A percentile compares a stretch with the other conserved stretches of the same genome.
Evolutionary conservation across 2,797 vertebrate genomes (phyloP).

Genomic region (Champsocephalus esox): DNA sequence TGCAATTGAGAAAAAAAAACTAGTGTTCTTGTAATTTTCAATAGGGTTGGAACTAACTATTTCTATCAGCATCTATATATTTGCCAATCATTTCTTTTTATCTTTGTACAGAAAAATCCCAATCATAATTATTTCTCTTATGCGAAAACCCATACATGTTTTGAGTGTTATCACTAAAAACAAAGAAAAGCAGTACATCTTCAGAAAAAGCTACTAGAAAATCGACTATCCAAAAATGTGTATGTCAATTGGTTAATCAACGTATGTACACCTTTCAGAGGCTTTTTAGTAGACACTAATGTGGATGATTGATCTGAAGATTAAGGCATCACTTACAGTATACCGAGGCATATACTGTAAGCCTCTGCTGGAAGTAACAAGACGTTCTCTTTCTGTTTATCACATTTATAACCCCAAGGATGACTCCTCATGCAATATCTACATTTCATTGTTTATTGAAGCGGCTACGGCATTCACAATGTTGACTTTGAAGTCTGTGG

Average conservation of each 20-base stretch:
- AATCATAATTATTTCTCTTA: no score
- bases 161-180: background rate
- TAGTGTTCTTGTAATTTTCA: background rate
- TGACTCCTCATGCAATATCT: constrained; percentile 28
- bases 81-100: background rate
- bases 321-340: background rate
- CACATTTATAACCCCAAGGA: background rate
- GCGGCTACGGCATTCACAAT: background rate
- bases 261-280: background rate
- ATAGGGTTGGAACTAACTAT: background rate
- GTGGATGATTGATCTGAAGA: background rate
- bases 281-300: background rate
- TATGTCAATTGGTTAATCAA: background rate
- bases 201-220: background rate
- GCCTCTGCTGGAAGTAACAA: constrained; percentile 10
- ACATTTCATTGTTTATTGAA: constrained; percentile 39
- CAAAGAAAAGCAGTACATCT: background rate
- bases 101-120: background rate
- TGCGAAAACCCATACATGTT: background rate
- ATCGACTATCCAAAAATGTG: background rate
- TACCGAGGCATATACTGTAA: no score
- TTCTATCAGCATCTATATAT: background rate
- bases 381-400: constrained; percentile 2
- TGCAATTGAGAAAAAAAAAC: background rate
- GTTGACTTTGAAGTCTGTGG: constrained; percentile 29